phyloP scores from a whole-genome alignment of 2,113 vertebrate genomes.

The Strix aluco region DNA sequence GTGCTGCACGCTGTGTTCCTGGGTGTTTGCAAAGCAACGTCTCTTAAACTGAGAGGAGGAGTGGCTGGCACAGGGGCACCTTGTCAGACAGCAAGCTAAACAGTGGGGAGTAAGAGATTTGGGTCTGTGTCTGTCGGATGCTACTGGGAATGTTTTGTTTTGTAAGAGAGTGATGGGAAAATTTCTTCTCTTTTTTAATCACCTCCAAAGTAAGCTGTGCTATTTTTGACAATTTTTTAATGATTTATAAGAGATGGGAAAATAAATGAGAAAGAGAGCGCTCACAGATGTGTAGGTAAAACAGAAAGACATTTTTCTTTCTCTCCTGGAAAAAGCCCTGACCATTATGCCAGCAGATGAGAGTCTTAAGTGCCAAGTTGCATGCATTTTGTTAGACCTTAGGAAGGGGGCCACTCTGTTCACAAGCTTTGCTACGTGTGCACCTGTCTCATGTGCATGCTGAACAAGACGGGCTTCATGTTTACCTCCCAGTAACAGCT shows the following conservation, averaged over 20 bases:
- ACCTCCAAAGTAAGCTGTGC: neutral
- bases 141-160: neutral
- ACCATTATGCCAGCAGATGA: neutral
- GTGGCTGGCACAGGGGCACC: neutral
- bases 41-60: neutral
- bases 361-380: neutral
- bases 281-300: neutral
- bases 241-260: neutral
- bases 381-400: neutral
- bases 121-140: neutral
- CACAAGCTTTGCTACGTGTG: neutral
- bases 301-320: neutral
- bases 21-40: neutral
- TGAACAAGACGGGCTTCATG: neutral
- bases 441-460: neutral
- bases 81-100: neutral
- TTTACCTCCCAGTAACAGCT: neutral
- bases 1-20: neutral
- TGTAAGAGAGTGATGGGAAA: neutral
- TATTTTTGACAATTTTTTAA: neutral
- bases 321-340: neutral
- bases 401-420: neutral
- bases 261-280: neutral
- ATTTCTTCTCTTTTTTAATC: neutral
- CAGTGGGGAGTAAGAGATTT: neutral